phyloP scores from a whole-genome alignment of 2,113 vertebrate genomes.

The Actenoides lindsayi region DNA sequence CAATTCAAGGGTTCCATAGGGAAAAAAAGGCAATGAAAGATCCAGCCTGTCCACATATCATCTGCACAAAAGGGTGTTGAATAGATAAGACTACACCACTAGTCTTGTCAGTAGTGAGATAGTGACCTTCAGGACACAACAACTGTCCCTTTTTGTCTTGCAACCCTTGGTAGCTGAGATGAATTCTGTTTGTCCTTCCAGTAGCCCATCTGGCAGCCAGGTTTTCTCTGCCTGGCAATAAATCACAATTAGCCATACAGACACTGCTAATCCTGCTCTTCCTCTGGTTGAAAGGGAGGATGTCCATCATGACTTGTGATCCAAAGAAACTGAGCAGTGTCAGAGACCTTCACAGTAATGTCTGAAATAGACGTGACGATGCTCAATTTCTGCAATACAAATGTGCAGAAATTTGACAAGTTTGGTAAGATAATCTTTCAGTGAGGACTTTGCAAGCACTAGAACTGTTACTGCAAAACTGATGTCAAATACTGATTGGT shows the following conservation, averaged over 20 bases:
- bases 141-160: background rate
- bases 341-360: background rate
- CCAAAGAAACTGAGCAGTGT: background rate
- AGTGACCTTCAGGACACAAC: background rate
- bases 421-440: background rate
- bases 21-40: background rate
- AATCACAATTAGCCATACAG: background rate
- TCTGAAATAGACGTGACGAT: background rate
- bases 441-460: background rate
- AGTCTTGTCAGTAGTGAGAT: background rate
- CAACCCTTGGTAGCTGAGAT: background rate
- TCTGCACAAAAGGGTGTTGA: background rate
- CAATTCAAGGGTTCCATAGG: background rate
- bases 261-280: background rate
- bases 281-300: background rate
- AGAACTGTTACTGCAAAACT: background rate
- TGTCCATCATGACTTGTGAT: fast-evolving
- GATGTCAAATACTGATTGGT: background rate
- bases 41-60: background rate
- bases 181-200: background rate
- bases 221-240: background rate
- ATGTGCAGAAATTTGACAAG: background rate
- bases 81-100: background rate
- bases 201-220: background rate
- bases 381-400: background rate